These are phyloP conservation scores for Azorinus chamasolen DNA, from an alignment of 2,888 invertebrate species.

Conservation along the genomic window DNA sequence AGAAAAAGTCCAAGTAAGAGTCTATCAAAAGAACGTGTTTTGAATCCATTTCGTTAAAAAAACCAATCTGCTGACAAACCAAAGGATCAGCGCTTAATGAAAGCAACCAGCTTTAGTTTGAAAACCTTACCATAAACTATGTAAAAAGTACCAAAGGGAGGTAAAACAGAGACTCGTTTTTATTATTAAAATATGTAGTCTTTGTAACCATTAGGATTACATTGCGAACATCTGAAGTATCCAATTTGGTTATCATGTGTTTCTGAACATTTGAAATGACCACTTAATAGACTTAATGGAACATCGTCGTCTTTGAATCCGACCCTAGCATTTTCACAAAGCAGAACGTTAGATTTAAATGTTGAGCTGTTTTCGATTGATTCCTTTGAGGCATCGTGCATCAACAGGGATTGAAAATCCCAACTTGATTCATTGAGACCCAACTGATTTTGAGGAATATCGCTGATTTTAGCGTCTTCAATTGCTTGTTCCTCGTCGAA, in stretches of 20 bases:
- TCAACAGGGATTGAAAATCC: not conserved
- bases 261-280: not conserved
- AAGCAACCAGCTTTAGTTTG: too few relatives aligned
- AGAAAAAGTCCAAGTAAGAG: slow-evolving; percentile 56
- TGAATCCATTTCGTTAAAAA: slow-evolving; percentile 35
- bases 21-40: slow-evolving; percentile 39
- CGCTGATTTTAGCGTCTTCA: not conserved
- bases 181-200: slow-evolving; percentile 5
- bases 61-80: not conserved
- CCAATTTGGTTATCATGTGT: too few relatives aligned
- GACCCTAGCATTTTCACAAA: not conserved
- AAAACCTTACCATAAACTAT: too few relatives aligned
- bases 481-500: slow-evolving; percentile 5
- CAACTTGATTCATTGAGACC: not conserved
- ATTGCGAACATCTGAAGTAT: slow-evolving; percentile 1
- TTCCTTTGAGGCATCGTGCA: not conserved
- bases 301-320: slow-evolving; percentile 1
- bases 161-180: not conserved
- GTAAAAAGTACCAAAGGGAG: too few relatives aligned
- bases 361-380: not conserved
- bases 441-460: slow-evolving; percentile 15
- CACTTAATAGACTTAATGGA: slow-evolving; percentile 1
- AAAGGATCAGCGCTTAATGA: too few relatives aligned
- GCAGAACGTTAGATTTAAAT: too few relatives aligned
- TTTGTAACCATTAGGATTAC: slow-evolving; percentile 3